phyloP scores from a whole-genome alignment of 2,888 invertebrate species.

The Drosophila prostipennis region DNA sequence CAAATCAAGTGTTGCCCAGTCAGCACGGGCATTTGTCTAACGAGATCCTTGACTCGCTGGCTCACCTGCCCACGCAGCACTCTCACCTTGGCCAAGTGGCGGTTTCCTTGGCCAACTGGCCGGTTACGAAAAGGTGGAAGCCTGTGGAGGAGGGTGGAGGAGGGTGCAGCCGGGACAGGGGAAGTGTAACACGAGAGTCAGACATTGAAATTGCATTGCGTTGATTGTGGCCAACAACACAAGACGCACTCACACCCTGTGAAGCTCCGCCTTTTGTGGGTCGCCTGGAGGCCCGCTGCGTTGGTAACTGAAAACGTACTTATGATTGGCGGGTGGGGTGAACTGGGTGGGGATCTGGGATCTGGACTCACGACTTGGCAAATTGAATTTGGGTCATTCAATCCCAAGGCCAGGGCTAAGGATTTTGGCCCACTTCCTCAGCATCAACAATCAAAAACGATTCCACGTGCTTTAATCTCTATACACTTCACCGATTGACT shows the following conservation, averaged over 20 bases:
- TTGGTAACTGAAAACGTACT: constrained; percentile 78
- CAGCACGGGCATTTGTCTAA: constrained; percentile 49
- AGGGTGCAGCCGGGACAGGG: constrained; percentile 33
- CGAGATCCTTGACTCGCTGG: constrained; percentile 33
- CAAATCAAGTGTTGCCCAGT: constrained; percentile 52
- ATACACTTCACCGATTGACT: constrained; percentile 1
- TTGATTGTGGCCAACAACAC: constrained; percentile 72
- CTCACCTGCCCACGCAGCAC: constrained; percentile 7
- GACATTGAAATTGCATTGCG: constrained; percentile 79
- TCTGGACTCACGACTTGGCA: constrained; percentile 30
- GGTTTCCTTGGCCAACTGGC: neutral
- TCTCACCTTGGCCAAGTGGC: constrained; percentile 31
- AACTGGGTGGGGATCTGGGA: neutral
- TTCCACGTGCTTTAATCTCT: constrained; percentile 23
- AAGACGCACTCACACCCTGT: constrained; percentile 29
- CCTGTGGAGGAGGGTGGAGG: neutral
- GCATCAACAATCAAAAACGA: constrained; percentile 25
- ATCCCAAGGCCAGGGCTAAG: constrained; percentile 55
- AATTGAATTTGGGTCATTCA: constrained; percentile 77
- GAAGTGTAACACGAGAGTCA: constrained; percentile 67
- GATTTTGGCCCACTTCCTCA: constrained; percentile 10
- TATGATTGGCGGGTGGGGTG: constrained; percentile 52
- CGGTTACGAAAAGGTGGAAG: too few relatives aligned
- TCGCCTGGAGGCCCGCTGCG: constrained; percentile 67
- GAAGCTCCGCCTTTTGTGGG: constrained; percentile 6